Evolutionary conservation across 2,113 vertebrate genomes (phyloP).

Genomic region (Heliornis fulica): DNA sequence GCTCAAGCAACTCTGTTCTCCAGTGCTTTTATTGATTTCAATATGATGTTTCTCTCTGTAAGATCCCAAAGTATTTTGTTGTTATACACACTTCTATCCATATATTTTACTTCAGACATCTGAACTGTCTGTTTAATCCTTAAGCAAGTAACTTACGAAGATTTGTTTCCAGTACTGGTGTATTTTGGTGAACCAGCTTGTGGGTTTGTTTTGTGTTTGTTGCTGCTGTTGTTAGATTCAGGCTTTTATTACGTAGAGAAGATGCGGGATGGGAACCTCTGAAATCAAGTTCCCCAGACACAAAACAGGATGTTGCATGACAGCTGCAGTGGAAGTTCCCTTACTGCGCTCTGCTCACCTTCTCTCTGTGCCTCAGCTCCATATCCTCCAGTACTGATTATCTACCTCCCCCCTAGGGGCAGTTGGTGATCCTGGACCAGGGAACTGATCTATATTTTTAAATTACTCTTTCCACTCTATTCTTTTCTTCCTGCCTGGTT

Average conservation of each 20-base stretch:
- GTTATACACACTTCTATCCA: background rate
- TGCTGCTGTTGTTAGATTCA: background rate
- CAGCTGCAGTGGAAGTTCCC: background rate
- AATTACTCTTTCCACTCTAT: background rate
- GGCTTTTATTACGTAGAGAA: background rate
- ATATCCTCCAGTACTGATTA: background rate
- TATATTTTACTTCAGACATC: background rate
- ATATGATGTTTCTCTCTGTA: background rate
- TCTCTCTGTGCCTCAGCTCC: background rate
- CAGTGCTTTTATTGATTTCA: background rate
- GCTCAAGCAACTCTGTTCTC: background rate
- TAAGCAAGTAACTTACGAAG: background rate
- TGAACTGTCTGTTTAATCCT: background rate
- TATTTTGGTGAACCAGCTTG: background rate
- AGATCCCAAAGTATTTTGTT: background rate
- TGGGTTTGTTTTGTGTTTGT: background rate
- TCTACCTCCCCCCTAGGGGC: background rate
- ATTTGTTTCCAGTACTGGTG: background rate
- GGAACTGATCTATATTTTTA: background rate
- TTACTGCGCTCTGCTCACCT: background rate
- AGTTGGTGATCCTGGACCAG: background rate
- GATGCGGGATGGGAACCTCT: background rate
- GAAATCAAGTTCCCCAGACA: background rate
- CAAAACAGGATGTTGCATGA: fast-evolving
- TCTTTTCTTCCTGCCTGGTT: background rate